Conservation (phyloP, 1,140 invertebrate species). For the Brevipalpus yothersi region DNA sequence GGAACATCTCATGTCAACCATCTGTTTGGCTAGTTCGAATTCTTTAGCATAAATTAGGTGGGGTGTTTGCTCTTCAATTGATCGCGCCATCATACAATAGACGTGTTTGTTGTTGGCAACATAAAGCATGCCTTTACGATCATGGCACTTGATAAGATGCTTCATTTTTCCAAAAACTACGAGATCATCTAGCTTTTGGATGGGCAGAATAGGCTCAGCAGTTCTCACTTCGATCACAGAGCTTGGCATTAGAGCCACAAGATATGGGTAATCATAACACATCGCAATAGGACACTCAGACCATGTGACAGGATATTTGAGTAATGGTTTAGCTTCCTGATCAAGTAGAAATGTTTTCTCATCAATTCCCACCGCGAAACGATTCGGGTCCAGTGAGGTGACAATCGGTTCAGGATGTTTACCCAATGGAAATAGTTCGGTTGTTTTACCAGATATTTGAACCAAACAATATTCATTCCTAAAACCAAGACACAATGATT, state of each 20-base stretch:
- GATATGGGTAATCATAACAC: constrained; percentile 61
- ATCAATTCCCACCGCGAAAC: constrained; percentile 52
- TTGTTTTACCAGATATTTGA: constrained; percentile 33
- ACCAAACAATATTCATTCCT: constrained; percentile 53
- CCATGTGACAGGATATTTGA: constrained; percentile 50
- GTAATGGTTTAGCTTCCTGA: constrained; percentile 36
- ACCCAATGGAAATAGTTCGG: constrained; percentile 58
- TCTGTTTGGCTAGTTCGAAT: constrained; percentile 71
- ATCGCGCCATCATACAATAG: constrained; percentile 53
- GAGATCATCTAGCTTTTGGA: constrained; percentile 41
- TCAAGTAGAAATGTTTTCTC: constrained; percentile 58
- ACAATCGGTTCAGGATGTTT: constrained; percentile 57
- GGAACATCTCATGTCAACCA: constrained; percentile 36
- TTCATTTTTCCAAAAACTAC: background rate
- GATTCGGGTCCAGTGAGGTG: constrained; percentile 39
- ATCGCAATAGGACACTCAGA: constrained; percentile 25
- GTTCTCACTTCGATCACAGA: constrained; percentile 58
- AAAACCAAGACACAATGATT: constrained; percentile 56
- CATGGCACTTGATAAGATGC: constrained; percentile 5
- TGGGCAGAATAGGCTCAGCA: constrained; percentile 36
- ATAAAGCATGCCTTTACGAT: constrained; percentile 39
- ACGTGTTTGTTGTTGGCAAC: constrained; percentile 58
- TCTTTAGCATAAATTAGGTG: constrained; percentile 60
- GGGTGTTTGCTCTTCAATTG: constrained; percentile 51
- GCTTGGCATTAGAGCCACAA: constrained; percentile 38